Base-by-base conservation (phyloP, 2,797 vertebrate genomes). In the Chrosomus eos region DNA sequence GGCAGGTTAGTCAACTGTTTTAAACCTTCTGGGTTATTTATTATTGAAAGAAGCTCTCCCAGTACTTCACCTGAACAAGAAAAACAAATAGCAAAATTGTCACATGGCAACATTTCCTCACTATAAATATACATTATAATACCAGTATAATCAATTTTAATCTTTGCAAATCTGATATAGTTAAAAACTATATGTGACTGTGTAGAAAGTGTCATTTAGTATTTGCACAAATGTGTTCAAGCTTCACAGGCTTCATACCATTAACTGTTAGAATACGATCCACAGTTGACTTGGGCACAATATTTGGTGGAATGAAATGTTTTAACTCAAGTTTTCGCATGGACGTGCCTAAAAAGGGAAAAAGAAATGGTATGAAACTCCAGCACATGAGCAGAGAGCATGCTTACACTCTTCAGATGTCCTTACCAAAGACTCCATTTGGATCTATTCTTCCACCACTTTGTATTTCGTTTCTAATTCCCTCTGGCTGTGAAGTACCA, bases 251-350 rank as follows among this genome's bases (percentile, higher is more conserved):
- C 26, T 81, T 82, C 71, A 90, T 94, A 99, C 98, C 97, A 82
- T 94, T 96, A 38, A 99, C 84, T 6, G 91, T 97, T 80, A 99
- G 89, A 48, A 90, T 88, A 67, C 96, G 94, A 23, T 96, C 92
- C 67, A 97, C 90, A 1, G 79, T 86, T 1, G 96, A 96, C 90
- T 97, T 96, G 28, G 98, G 97, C 33, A 98, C 97, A 7, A 97
- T 83, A 87, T 97, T 95, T 10, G 88, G 11, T 0, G 97, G 97
- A 31, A 94, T 18, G 5, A 68, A 91, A 89, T 95, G 96, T 83
- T 91, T 93, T 76, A 99, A 93, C 58, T 93, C 91, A 80, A 97
- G 92, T 2, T 83, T 88, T 16, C 81, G 94, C 82, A 89, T 96
- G 18, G 91, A 2, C 1, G 38, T 48, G 38, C 92, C 91, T 79